A percentile compares a stretch with the other conserved stretches of the same genome.
These are phyloP conservation scores for Nipponia nippon DNA, from an alignment of 2,113 vertebrate genomes.

Conservation along the genomic window DNA sequence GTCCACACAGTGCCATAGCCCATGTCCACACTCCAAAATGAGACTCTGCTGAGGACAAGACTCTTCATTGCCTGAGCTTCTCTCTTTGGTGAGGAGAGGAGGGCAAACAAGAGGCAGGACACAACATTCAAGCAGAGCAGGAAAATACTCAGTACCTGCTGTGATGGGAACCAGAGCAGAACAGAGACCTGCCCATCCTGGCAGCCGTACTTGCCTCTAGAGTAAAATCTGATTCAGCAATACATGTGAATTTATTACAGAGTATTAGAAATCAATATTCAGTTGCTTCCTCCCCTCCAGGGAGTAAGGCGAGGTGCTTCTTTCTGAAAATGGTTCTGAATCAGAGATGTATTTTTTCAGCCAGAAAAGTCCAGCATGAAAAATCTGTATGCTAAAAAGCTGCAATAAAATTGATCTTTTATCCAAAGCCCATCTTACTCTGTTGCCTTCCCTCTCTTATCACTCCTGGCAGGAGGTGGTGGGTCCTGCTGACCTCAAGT, in stretches of 20 bases:
- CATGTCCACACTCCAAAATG: not conserved
- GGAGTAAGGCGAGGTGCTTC: not conserved
- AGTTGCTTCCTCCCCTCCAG: not conserved
- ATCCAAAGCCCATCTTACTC: not conserved
- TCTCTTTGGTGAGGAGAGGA: not conserved
- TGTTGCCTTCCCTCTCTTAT: not conserved
- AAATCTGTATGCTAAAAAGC: not conserved
- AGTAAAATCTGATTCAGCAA: not conserved
- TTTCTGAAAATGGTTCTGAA: not conserved
- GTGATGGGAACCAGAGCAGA: not conserved
- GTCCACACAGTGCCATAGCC: not conserved
- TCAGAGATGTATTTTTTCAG: not conserved
- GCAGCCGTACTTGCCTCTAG: not conserved
- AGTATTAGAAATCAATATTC: not conserved
- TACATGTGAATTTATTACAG: not conserved
- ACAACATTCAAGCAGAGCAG: not conserved
- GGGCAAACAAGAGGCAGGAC: not conserved
- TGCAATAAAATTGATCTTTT: not conserved
- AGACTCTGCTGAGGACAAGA: not conserved
- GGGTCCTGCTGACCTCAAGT: slow-evolving; percentile 45
- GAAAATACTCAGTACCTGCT: not conserved
- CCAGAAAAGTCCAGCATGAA: not conserved
- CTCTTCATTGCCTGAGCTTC: not conserved
- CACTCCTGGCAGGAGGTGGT: not conserved
- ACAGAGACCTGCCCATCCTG: not conserved